Evolutionary conservation across 2,113 vertebrate genomes (phyloP), one percentile per base, ranked within the genome.

Genomic region (Malurus melanocephalus): DNA sequence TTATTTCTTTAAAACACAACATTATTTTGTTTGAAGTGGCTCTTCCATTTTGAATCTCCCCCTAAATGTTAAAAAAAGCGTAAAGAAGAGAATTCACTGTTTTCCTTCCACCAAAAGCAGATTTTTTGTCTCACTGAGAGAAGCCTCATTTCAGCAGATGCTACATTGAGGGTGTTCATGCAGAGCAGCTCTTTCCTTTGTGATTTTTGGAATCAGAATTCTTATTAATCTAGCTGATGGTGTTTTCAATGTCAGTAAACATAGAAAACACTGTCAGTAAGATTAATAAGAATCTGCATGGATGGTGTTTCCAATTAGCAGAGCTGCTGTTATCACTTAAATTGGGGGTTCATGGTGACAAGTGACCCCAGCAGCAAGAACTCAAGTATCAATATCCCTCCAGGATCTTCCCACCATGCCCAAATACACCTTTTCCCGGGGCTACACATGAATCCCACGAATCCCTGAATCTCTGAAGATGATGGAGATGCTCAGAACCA

Each of bases 191-290:
- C 33, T 66, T 73, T 57, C 17, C 46, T 84, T 38, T 56, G 48
- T 49, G 33, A 43, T 55, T 80, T 88, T 87, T 67, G 12, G 18
- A 92, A 76, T 3, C 24, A 76, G 53, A 75, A 79, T 32, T 51
- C 7, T 49, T 53, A 51, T 38, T 61, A 26, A 42, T 28, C 35
- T 71, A 28, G 33, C 32, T 62, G 43, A 27, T 20, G 11, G 16
- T 64, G 57, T 2, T 46, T 51, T 77, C 27, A 20, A 1, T 71
- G n/a, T 35, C 0, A 0, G 3, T 38, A 38, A 38, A 38, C 38
- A 38, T 11, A 11, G 38, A 38, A 38, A 38, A 38, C 38, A 38
- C 38, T 38, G 10, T 38, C 38, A 38, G 38, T 38, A 38, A 10
- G 38, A 38, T 38, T 38, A 38, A 38, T 38, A 38, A 38, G 38